A percentile compares a stretch with the other conserved stretches of the same genome.
phyloP scores from a whole-genome alignment of 64 coral and sea anemone species.

The Acropora yongei region DNA sequence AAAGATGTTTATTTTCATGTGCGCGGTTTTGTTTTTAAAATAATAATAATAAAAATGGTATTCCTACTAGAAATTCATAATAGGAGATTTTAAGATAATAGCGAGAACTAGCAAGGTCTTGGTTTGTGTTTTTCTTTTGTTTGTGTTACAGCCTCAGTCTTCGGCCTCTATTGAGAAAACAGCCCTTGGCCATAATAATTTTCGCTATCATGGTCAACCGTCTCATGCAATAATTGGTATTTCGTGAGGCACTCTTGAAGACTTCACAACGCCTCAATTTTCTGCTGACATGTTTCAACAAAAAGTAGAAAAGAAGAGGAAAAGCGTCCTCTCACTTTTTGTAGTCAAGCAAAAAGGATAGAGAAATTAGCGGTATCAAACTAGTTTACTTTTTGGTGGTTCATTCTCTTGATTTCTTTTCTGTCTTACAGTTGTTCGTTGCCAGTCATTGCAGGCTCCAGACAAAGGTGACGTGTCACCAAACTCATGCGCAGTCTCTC shows the following conservation, averaged over 20 bases:
- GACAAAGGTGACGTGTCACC: conserved; percentile 2
- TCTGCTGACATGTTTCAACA: neutral
- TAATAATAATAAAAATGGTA: no score
- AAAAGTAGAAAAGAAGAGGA: neutral
- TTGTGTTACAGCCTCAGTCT: no score
- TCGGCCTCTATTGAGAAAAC: no score
- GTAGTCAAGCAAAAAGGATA: neutral
- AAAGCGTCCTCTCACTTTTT: neutral
- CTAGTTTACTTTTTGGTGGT: neutral
- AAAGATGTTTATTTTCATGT: no score
- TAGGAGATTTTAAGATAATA: no score
- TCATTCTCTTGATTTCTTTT: neutral
- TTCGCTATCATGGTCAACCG: no score
- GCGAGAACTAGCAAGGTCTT: no score
- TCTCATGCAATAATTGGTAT: neutral
- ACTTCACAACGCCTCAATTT: neutral
- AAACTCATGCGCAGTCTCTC: conserved; percentile 23
- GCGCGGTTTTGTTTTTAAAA: no score
- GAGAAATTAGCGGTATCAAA: neutral
- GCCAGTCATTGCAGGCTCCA: conserved; percentile 1
- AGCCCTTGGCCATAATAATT: no score
- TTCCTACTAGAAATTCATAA: no score
- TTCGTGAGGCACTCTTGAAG: neutral
- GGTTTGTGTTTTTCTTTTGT: no score
- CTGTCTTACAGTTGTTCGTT: conserved; percentile 17